These are phyloP conservation scores for Falco punctatus DNA, from an alignment of 2,113 vertebrate genomes.

Conservation along the genomic window DNA sequence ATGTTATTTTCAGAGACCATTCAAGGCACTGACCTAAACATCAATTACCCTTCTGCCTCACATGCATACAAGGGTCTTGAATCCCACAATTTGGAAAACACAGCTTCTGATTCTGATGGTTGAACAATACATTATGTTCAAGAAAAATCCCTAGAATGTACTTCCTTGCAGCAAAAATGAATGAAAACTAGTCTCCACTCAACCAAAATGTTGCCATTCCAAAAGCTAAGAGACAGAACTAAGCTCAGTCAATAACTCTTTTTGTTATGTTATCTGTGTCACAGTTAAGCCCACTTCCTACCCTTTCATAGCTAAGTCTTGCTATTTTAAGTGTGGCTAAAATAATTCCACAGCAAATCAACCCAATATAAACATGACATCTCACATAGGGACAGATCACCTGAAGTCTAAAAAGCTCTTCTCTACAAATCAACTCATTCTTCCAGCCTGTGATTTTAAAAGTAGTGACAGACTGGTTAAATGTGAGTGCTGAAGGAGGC, in stretches of 20 bases:
- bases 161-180: not conserved
- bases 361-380: not conserved
- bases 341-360: not conserved
- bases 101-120: not conserved
- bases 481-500: not conserved
- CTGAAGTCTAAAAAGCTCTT: not conserved
- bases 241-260: not conserved
- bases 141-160: not conserved
- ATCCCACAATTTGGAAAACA: not conserved
- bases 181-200: not conserved
- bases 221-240: not conserved
- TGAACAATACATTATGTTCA: not conserved
- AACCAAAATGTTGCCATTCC: not conserved
- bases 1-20: slow-evolving; percentile 11
- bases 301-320: not conserved
- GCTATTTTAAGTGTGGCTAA: not conserved
- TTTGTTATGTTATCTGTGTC: not conserved
- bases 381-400: not conserved
- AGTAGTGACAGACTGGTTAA: not conserved
- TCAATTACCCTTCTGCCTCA: not conserved
- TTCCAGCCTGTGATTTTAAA: not conserved
- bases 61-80: not conserved
- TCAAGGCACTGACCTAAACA: slow-evolving; percentile 18
- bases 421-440: not conserved
- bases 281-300: not conserved